These are phyloP conservation scores for Agrenia bidenticulata DNA, from an alignment of 2,888 invertebrate species.

Conservation along the genomic window DNA sequence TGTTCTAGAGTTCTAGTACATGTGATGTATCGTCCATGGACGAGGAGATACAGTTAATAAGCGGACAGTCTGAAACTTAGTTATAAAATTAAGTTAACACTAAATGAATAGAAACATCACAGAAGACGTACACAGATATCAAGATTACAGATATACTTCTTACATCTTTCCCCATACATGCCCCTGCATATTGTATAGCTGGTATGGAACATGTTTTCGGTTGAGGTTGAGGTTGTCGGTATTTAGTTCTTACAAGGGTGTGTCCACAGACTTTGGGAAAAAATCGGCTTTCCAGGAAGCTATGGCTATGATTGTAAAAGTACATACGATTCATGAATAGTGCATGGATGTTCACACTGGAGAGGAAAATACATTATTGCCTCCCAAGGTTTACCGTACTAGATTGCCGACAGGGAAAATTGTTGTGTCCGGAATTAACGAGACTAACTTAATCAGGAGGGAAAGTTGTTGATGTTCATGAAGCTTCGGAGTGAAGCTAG, in stretches of 20 bases:
- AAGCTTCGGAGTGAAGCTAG: conserved; percentile 14
- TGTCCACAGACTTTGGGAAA: too few species aligned
- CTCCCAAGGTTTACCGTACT: conserved; percentile 36
- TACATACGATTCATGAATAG: background rate
- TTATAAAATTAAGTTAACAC: conserved; percentile 13
- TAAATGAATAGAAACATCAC: conserved; percentile 18
- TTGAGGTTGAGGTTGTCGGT: too few species aligned
- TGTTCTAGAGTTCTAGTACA: too few species aligned
- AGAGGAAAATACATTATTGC: too few species aligned
- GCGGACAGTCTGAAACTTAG: conserved; percentile 14
- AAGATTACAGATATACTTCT: background rate
- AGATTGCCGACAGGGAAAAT: conserved; percentile 50
- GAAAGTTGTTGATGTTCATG: conserved; percentile 47
- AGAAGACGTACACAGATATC: background rate
- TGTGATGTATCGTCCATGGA: too few species aligned
- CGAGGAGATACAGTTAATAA: conserved; percentile 8
- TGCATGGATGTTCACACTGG: background rate
- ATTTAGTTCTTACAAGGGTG: too few species aligned
- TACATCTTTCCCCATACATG: too few species aligned
- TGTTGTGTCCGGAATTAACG: conserved; percentile 52
- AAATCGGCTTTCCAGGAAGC: too few species aligned
- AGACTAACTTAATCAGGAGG: conserved; percentile 52
- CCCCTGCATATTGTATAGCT: too few species aligned
- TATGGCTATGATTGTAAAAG: background rate
- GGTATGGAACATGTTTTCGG: too few species aligned